A percentile compares a stretch with the other conserved stretches of the same genome.
Evolutionary conservation across 2,113 vertebrate species (phyloP).

Genomic region (Trichomycterus rosablanca): DNA sequence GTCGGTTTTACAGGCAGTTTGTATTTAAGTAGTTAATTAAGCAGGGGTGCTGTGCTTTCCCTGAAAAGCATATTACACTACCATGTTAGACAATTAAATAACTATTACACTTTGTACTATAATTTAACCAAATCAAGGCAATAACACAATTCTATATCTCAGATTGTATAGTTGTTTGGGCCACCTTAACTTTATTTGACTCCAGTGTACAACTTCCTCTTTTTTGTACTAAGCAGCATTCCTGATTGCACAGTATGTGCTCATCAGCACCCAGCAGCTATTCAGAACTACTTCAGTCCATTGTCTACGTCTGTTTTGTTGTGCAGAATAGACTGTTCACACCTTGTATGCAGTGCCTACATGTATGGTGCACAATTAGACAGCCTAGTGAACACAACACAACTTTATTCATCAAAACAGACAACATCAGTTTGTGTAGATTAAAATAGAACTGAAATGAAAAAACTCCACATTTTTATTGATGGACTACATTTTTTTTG

Average conservation of each 20-base stretch:
- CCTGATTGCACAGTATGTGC: conserved; percentile 37
- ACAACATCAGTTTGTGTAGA: too few species aligned
- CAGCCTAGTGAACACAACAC: too few species aligned
- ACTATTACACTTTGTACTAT: background rate
- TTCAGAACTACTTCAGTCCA: conserved; percentile 31
- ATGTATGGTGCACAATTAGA: too few species aligned
- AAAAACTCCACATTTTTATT: too few species aligned
- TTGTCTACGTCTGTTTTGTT: conserved; percentile 55
- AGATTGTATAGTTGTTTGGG: too few species aligned
- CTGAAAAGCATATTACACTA: background rate
- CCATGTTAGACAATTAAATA: background rate
- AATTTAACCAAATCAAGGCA: background rate
- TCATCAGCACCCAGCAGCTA: conserved; percentile 28
- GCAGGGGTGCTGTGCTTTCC: conserved; percentile 6
- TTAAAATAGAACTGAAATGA: too few species aligned
- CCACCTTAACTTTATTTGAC: conserved; percentile 6
- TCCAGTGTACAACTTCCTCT: conserved; percentile 33
- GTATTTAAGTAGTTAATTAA: conserved; percentile 10
- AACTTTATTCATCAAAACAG: too few species aligned
- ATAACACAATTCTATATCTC: too few species aligned
- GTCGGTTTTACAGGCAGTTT: conserved; percentile 27
- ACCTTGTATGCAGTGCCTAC: conserved; percentile 46
- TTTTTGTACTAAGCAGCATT: conserved; percentile 7
- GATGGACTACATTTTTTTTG: too few species aligned
- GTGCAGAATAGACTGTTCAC: conserved; percentile 55